Conservation (phyloP, 2,888 invertebrate genomes). For the Pimpla rufipes region DNA sequence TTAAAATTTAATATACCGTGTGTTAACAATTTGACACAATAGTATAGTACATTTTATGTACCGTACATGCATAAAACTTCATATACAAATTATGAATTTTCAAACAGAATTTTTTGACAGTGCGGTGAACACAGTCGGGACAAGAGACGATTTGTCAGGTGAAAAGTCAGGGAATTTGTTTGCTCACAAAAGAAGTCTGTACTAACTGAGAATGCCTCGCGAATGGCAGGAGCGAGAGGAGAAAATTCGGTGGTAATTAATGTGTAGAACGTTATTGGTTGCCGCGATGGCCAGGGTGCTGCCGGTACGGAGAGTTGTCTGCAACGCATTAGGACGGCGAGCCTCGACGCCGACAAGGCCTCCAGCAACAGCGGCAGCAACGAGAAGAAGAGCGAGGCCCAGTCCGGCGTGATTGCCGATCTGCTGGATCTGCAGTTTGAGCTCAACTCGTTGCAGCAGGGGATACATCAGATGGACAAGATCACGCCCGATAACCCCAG, state of each 20-base stretch:
- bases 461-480: constrained; percentile 95
- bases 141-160: too few species aligned
- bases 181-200: too few species aligned
- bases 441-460: constrained; percentile 93
- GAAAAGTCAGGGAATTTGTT: too few species aligned
- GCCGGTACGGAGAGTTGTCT: constrained; percentile 82
- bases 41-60: too few species aligned
- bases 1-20: too few species aligned
- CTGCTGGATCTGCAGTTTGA: constrained; percentile 95
- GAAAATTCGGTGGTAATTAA: constrained; percentile 1
- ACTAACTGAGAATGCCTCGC: too few species aligned
- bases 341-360: constrained; percentile 77
- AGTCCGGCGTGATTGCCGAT: constrained; percentile 91
- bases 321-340: constrained; percentile 78
- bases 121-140: too few species aligned
- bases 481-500: constrained; percentile 91
- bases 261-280: constrained; percentile 64
- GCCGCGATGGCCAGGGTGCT: constrained; percentile 78
- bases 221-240: too few species aligned
- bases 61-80: too few species aligned
- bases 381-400: constrained; percentile 81
- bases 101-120: too few species aligned
- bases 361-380: constrained; percentile 72
- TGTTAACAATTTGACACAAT: too few species aligned
- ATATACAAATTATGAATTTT: too few species aligned